A percentile compares a stretch with the other conserved stretches of the same genome.
Evolutionary conservation across 92 coral and sea anemone species (phyloP).

Genomic region (Palythoa grandiflora): DNA sequence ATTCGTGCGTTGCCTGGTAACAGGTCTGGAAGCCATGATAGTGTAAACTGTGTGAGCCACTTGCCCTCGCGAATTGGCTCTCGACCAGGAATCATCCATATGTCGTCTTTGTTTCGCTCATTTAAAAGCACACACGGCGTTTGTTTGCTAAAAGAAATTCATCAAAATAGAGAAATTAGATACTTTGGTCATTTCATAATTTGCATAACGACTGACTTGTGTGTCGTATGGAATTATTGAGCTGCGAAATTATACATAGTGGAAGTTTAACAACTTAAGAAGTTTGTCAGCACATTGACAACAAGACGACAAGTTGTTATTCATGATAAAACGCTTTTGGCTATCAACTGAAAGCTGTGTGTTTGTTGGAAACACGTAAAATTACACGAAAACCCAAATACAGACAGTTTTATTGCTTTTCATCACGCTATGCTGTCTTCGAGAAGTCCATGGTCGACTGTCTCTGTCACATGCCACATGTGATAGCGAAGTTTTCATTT

Average conservation of each 20-base stretch:
- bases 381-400: background rate
- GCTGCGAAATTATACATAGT: background rate
- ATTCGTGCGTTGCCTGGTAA: slow-evolving; percentile 39
- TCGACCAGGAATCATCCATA: slow-evolving; percentile 5
- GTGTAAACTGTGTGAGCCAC: background rate
- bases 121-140: background rate
- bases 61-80: background rate
- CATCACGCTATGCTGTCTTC: background rate
- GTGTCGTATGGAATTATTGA: background rate
- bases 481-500: background rate
- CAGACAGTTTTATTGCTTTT: background rate
- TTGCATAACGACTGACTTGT: background rate
- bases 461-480: background rate
- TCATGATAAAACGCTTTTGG: background rate
- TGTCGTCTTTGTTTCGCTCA: slow-evolving; percentile 7
- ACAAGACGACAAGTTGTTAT: background rate
- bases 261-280: slow-evolving; percentile 19
- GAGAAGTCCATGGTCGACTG: slow-evolving; percentile 26
- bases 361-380: background rate
- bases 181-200: background rate
- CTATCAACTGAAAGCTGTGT: background rate
- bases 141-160: background rate
- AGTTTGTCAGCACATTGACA: background rate
- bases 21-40: background rate
- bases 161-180: background rate